Percentiles rank a stretch among this genome's conserved stretches.
Evolutionary conservation across 2,888 invertebrate species (phyloP).

Genomic region (Ochlodes sylvanus): DNA sequence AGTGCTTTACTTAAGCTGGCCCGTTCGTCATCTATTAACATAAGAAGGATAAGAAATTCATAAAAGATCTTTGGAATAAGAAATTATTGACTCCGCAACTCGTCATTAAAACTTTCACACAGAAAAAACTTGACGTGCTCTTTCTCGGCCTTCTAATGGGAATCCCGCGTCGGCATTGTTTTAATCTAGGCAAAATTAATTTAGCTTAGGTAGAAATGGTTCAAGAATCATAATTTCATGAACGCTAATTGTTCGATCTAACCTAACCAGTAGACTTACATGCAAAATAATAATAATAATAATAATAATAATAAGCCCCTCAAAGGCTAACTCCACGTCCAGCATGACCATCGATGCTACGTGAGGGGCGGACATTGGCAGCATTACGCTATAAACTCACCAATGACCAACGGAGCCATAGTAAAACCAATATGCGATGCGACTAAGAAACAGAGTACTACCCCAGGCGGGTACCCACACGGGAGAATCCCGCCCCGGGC

Average conservation of each 20-base stretch:
- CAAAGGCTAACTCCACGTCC: constrained; percentile 1
- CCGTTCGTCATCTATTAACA: too few relatives aligned
- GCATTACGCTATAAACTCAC: not conserved
- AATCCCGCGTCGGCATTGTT: not conserved
- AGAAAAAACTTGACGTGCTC: not conserved
- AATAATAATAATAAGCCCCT: constrained; percentile 10
- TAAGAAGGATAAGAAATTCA: too few relatives aligned
- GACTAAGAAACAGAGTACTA: constrained; percentile 18
- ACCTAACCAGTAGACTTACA: too few relatives aligned
- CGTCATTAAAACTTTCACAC: not conserved
- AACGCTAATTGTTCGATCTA: too few relatives aligned
- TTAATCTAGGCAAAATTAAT: not conserved
- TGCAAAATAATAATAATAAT: constrained; percentile 19
- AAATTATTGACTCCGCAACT: not conserved
- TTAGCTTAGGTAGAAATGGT: too few relatives aligned
- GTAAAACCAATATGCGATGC: constrained; percentile 31
- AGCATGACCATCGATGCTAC: constrained; percentile 1
- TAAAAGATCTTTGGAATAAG: not conserved
- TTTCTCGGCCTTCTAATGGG: not conserved
- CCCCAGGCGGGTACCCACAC: constrained; percentile 19
- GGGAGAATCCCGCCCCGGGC: constrained; percentile 19
- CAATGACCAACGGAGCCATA: constrained; percentile 18
- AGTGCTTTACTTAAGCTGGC: too few relatives aligned
- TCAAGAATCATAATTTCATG: too few relatives aligned
- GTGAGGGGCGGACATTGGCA: not conserved